Conservation (phyloP, 2,888 invertebrate species). For the Phymatocera aterrima region DNA sequence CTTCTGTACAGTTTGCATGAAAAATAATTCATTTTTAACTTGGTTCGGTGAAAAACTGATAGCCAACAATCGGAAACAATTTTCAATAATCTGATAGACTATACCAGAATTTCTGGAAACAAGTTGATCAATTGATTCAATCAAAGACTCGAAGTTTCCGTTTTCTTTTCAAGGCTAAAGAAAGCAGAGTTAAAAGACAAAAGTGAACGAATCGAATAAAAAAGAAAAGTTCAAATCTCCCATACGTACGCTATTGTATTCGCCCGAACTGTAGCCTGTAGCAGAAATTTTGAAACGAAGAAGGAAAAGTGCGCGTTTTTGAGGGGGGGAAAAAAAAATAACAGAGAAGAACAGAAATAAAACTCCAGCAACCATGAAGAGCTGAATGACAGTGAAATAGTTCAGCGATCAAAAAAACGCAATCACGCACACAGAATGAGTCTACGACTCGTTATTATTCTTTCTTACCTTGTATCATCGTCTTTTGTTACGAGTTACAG, state of each 20-base stretch:
- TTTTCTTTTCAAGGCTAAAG: too few species aligned
- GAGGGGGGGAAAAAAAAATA: neutral
- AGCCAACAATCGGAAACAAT: neutral
- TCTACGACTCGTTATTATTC: slow-evolving; percentile 47
- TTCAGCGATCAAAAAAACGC: slow-evolving; percentile 8
- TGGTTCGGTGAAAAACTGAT: neutral
- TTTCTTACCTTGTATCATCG: slow-evolving; percentile 49
- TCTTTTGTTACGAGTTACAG: slow-evolving; percentile 50
- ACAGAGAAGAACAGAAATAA: neutral
- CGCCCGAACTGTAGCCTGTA: too few species aligned
- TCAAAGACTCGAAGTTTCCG: too few species aligned
- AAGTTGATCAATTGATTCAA: too few species aligned
- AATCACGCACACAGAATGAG: slow-evolving; percentile 46
- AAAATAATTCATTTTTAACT: too few species aligned
- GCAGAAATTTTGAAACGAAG: neutral
- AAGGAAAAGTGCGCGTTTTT: neutral
- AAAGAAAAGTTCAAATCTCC: too few species aligned
- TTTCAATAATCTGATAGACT: too few species aligned
- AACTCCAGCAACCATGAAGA: slow-evolving; percentile 34
- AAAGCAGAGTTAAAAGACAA: too few species aligned
- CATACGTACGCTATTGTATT: too few species aligned
- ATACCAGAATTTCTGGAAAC: too few species aligned
- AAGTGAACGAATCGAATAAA: too few species aligned
- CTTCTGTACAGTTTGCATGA: slow-evolving; percentile 10
- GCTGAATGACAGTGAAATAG: slow-evolving; percentile 41